Conservation (phyloP, 2,113 vertebrate genomes). For the Cettia cetti region DNA sequence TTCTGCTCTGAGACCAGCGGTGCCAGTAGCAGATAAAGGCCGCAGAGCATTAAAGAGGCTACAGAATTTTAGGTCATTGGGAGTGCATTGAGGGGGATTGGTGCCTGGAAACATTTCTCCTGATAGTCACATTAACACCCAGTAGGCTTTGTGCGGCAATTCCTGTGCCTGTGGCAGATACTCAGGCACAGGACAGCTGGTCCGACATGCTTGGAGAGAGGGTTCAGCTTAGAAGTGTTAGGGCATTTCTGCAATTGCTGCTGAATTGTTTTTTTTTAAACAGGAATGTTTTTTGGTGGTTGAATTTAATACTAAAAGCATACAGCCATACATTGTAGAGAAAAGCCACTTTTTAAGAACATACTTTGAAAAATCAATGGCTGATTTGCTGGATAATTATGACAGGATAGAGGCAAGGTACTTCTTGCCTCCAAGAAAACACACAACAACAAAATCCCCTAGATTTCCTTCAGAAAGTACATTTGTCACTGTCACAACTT, state of each 20-base stretch:
- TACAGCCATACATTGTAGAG: neutral
- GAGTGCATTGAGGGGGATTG: rapidly evolving
- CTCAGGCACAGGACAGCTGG: neutral
- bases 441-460: neutral
- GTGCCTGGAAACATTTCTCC: neutral
- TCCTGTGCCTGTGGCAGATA: neutral
- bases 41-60: neutral
- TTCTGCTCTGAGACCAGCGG: neutral
- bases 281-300: neutral
- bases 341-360: neutral
- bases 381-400: neutral
- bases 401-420: neutral
- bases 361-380: neutral
- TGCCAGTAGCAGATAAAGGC: neutral
- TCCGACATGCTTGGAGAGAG: neutral
- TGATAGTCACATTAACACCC: neutral
- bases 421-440: neutral
- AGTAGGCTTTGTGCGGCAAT: neutral
- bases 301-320: neutral
- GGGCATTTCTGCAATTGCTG: neutral
- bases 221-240: neutral
- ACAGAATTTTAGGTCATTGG: neutral
- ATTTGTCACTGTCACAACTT: neutral
- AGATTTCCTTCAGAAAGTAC: neutral
- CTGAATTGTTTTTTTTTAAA: neutral